Conservation (phyloP, 2,113 vertebrate species). For the Anguilla japonica region DNA sequence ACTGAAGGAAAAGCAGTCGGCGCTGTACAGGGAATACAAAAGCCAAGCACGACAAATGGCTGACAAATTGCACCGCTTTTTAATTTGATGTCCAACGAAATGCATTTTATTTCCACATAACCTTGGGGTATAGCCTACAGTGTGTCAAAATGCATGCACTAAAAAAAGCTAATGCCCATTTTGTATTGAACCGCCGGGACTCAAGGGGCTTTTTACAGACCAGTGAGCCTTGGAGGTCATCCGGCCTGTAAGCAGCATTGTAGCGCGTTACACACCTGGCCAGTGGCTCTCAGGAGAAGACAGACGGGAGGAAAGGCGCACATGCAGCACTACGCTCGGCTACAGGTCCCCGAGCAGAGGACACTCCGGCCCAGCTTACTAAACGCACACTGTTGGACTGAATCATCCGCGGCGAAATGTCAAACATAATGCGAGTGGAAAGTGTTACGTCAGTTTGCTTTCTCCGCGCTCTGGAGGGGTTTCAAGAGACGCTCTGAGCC, state of each 20-base stretch:
- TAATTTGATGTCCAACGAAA: not conserved
- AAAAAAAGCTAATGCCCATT: not conserved
- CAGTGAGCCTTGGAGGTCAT: not conserved
- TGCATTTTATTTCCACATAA: not conserved
- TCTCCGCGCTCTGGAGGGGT: slow-evolving; percentile 45
- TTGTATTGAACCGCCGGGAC: not conserved
- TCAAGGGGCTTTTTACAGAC: not conserved
- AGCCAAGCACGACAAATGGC: not conserved
- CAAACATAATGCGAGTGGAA: slow-evolving; percentile 54
- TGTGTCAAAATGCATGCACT: not conserved
- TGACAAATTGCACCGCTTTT: not conserved
- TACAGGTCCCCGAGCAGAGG: not conserved
- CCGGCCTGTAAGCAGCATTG: not conserved
- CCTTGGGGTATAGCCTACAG: not conserved
- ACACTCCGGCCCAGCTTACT: slow-evolving; percentile 44
- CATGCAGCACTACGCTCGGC: not conserved
- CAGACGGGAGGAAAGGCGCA: not conserved
- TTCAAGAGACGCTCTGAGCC: slow-evolving; percentile 49
- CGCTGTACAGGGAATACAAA: not conserved
- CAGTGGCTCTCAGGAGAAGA: not conserved
- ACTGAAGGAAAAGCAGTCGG: not conserved
- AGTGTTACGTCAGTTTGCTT: slow-evolving; percentile 55
- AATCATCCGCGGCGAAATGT: slow-evolving; percentile 41
- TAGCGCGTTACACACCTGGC: not conserved
- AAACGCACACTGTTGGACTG: slow-evolving; percentile 33